phyloP scores from a whole-genome alignment of 35 echinoderm and acorn worm species.

The Heliocidaris erythrogramma region DNA sequence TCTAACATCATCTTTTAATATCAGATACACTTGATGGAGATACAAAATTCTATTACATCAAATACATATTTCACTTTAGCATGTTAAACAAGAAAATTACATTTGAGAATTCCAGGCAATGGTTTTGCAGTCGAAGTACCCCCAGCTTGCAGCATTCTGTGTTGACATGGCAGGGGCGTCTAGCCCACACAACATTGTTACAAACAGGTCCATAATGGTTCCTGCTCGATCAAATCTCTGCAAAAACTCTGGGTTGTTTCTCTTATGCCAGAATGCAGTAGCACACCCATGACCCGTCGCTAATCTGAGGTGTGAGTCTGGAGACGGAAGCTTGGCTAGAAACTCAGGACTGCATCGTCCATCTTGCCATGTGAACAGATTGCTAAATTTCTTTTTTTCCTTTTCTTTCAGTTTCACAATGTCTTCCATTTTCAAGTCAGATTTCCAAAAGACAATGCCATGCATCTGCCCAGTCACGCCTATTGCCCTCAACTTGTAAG shows the following conservation, averaged over 20 bases:
- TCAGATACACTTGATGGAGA: too few relatives aligned
- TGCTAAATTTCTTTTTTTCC: background rate
- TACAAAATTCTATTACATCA: background rate
- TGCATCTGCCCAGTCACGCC: conserved; percentile 98
- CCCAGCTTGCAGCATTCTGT: conserved; percentile 98
- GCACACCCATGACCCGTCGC: conserved; percentile 95
- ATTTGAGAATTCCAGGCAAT: conserved; percentile 69
- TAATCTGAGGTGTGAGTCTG: conserved; percentile 72
- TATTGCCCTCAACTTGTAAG: conserved; percentile 51
- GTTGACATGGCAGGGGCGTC: conserved; percentile 77
- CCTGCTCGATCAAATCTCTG: conserved; percentile 76
- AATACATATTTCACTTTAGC: background rate
- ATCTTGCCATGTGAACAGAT: conserved; percentile 92
- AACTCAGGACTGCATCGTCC: conserved; percentile 69
- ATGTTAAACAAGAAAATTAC: background rate
- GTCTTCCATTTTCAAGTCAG: conserved; percentile 7
- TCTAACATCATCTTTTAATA: too few relatives aligned
- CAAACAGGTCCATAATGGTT: conserved; percentile 89
- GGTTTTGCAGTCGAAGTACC: conserved; percentile 70
- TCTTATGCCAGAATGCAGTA: conserved; percentile 83
- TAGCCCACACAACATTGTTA: conserved; percentile 63
- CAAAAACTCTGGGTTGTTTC: conserved; percentile 61
- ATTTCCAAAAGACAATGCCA: conserved; percentile 85
- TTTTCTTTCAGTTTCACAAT: background rate
- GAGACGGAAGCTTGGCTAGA: conserved; percentile 63